Base-by-base conservation (phyloP, 1,140 invertebrate genomes). In the Ruditapes philippinarum region DNA sequence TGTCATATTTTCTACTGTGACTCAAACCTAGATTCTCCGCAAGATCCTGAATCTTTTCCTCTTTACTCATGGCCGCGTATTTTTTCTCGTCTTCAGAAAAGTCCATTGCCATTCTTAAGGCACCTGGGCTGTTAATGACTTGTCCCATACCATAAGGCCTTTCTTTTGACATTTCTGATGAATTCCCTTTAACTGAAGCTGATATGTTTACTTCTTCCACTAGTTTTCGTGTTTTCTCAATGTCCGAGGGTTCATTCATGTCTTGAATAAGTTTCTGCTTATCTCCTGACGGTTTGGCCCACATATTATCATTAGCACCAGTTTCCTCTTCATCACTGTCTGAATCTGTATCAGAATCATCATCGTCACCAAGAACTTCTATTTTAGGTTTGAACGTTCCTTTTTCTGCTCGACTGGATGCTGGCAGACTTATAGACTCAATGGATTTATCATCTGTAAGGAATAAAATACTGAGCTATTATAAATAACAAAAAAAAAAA, bases 291-390 rank as follows among this genome's bases (percentile, higher is more conserved):
- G 45, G 70, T 40, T 38, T 62, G 31, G 70, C 38, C 84, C 73
- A 86, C 5, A 73, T 9, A 9, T 54, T 22, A n/a, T 78, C 36
- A n/a, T 84, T 25, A 31, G 60, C 12, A 33, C 22, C 33, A 60
- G 38, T 25, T n/a, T 68, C 62, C 28, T 65, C 60, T 25, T 88
- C 73, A 65, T 81, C 62, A 19, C 28, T 31, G 42, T 80, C 84
- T 31, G 28, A 60, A 36, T 83, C 74, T 45, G 79, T 45, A 28
- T 85, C 79, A 40, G 36, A 40, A 36, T 90, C 83, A 12, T 91
- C 91, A 62, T 90, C 91, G 73, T 85, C 85, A 38, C 79, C 90
- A 40, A 92, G 73, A 40, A 91, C 62, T 74, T 92, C 91, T 62
- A 92, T 92, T 80, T 78, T 87, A 19, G 91, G 90, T 74, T 88